phyloP scores from a whole-genome alignment of 2,113 vertebrate species.

The Pseudorhombus dupliciocellatus region DNA sequence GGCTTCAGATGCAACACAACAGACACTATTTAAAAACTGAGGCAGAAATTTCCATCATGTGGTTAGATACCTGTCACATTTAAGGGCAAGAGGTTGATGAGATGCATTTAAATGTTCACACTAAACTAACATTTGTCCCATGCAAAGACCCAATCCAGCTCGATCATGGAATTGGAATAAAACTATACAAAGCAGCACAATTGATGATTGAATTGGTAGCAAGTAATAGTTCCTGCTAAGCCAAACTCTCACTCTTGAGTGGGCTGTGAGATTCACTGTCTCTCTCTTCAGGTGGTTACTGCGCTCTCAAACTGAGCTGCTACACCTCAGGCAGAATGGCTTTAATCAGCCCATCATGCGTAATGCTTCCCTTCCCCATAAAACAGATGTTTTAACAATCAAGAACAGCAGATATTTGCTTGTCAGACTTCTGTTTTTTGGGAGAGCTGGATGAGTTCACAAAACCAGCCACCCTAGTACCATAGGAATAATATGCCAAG shows the following conservation, averaged over 20 bases:
- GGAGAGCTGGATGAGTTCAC: background rate
- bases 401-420: conserved; percentile 1
- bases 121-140: conserved; percentile 51
- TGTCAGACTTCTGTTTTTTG: conserved; percentile 7
- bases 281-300: conserved; percentile 39
- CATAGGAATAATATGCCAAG: conserved; percentile 7
- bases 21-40: conserved; percentile 35
- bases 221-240: conserved; percentile 20
- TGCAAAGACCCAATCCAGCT: conserved; percentile 20
- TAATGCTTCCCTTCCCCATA: background rate
- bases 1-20: conserved; percentile 38
- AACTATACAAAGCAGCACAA: conserved; percentile 23
- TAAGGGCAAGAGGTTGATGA: conserved; percentile 24
- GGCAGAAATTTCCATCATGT: conserved; percentile 40
- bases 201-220: conserved; percentile 21
- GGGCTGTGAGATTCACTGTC: conserved; percentile 25
- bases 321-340: conserved; percentile 10
- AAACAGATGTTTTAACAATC: background rate
- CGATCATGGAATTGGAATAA: conserved; percentile 26
- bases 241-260: conserved; percentile 4
- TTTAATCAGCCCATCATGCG: conserved; percentile 1
- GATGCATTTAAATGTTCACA: conserved; percentile 42
- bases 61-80: conserved; percentile 42
- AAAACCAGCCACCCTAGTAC: conserved; percentile 11
- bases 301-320: conserved; percentile 6